These are phyloP conservation scores for Fissipunctia ypsillon DNA, from an alignment of 2,888 invertebrate species.

Conservation along the genomic window DNA sequence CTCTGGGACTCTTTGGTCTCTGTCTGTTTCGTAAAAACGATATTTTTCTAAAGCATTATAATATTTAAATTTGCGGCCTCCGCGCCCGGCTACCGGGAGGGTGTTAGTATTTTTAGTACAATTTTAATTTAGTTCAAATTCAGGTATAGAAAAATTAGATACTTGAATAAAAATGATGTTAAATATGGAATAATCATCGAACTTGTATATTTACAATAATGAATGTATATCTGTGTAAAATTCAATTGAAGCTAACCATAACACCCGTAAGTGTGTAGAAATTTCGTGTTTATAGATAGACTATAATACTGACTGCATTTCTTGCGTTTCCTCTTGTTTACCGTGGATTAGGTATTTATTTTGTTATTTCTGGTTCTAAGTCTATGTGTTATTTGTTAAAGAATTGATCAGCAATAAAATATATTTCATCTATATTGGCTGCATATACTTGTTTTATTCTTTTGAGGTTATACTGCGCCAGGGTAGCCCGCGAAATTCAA, in stretches of 20 bases:
- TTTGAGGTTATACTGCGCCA: slow-evolving; percentile 49
- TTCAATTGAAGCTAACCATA: slow-evolving; percentile 70
- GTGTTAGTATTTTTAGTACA: slow-evolving; percentile 87
- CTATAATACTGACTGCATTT: slow-evolving; percentile 78
- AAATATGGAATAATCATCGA: slow-evolving; percentile 66
- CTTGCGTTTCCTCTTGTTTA: slow-evolving; percentile 78
- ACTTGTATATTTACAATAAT: slow-evolving; percentile 80
- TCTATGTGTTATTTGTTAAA: slow-evolving; percentile 89
- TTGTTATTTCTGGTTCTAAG: slow-evolving; percentile 89
- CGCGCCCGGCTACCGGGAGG: slow-evolving; percentile 68
- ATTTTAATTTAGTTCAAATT: slow-evolving; percentile 85
- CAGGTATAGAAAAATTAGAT: slow-evolving; percentile 77
- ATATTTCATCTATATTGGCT: slow-evolving; percentile 84
- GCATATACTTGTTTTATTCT: slow-evolving; percentile 75
- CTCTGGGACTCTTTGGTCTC: slow-evolving; percentile 65
- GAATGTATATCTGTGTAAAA: slow-evolving; percentile 80
- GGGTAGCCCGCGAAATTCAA: too few relatives aligned
- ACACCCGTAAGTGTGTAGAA: slow-evolving; percentile 72
- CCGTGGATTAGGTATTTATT: slow-evolving; percentile 89
- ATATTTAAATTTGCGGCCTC: slow-evolving; percentile 71
- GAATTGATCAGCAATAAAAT: slow-evolving; percentile 88
- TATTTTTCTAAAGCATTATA: slow-evolving; percentile 80
- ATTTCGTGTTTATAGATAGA: slow-evolving; percentile 73
- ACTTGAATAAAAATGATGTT: slow-evolving; percentile 74
- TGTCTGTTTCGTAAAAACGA: slow-evolving; percentile 64